A percentile compares a stretch with the other conserved stretches of the same genome.
phyloP scores from a whole-genome alignment of 2,797 vertebrate genomes.

The Cheirogaleus major region DNA sequence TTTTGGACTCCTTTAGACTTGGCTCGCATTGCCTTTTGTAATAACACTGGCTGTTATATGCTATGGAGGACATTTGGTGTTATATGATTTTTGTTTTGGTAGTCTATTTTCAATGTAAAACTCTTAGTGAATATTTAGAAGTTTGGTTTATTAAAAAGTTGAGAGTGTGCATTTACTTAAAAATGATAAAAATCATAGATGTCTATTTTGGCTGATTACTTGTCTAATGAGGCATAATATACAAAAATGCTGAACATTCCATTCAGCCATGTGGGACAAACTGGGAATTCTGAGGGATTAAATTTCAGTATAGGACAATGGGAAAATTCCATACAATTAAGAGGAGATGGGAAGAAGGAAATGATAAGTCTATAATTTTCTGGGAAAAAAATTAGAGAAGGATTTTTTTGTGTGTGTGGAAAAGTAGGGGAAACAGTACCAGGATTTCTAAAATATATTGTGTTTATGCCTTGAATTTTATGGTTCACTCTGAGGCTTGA shows the following conservation, averaged over 20 bases:
- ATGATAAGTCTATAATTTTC: slow-evolving; percentile 57
- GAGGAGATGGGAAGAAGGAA: slow-evolving; percentile 40
- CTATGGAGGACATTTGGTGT: neutral
- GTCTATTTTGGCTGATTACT: slow-evolving; percentile 43
- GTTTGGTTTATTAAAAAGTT: slow-evolving; percentile 38
- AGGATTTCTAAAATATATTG: slow-evolving; percentile 30
- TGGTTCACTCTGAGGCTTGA: neutral
- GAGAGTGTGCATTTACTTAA: slow-evolving; percentile 36
- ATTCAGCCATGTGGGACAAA: slow-evolving; percentile 5
- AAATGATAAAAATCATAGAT: neutral
- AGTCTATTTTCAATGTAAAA: neutral
- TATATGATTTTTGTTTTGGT: neutral
- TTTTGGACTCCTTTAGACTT: neutral
- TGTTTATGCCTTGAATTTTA: neutral
- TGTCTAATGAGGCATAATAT: slow-evolving; percentile 36
- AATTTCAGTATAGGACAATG: slow-evolving; percentile 44
- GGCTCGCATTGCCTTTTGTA: neutral
- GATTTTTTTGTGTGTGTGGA: neutral
- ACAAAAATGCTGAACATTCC: slow-evolving; percentile 47
- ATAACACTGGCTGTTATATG: neutral
- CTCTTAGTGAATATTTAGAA: slow-evolving; percentile 25
- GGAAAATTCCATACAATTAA: slow-evolving; percentile 64
- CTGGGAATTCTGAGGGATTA: slow-evolving; percentile 29
- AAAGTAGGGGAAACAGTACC: neutral
- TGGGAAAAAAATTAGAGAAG: neutral